A percentile compares a stretch with the other conserved stretches of the same genome.
Conservation (phyloP, 2,113 vertebrate species). For the Petrocephalus zakoni region DNA sequence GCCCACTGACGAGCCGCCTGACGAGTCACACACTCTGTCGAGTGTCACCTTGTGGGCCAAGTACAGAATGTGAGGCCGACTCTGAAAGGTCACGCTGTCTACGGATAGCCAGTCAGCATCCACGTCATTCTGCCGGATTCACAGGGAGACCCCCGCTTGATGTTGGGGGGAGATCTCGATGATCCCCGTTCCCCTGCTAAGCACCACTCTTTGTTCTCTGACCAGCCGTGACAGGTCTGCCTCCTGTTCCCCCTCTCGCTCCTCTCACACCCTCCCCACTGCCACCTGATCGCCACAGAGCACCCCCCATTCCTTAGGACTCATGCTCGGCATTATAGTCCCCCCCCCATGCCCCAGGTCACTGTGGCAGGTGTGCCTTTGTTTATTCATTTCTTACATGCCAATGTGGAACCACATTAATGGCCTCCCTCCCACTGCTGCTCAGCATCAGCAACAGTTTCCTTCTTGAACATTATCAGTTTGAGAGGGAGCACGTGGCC, state of each 20-base stretch:
- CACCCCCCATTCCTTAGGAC: constrained; percentile 18
- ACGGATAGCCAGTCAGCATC: constrained; percentile 11
- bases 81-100: constrained; percentile 39
- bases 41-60: background rate
- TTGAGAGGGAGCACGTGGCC: background rate
- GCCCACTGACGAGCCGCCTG: background rate
- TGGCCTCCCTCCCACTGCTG: background rate
- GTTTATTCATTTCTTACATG: constrained; percentile 19
- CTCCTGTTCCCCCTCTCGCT: constrained; percentile 19
- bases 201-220: constrained; percentile 36
- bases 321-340: constrained; percentile 43
- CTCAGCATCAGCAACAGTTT: background rate
- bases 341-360: constrained; percentile 21
- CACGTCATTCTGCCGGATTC: constrained; percentile 31
- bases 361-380: constrained; percentile 9
- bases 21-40: background rate
- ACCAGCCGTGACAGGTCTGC: constrained; percentile 27
- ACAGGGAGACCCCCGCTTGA: constrained; percentile 33
- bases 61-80: constrained; percentile 21
- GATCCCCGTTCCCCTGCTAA: constrained; percentile 35
- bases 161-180: constrained; percentile 32
- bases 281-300: constrained; percentile 36
- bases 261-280: constrained; percentile 37
- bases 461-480: constrained; percentile 20
- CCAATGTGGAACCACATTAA: constrained; percentile 5